Conservation (phyloP, 1,140 invertebrate genomes). For the Caerostris extrusa region DNA sequence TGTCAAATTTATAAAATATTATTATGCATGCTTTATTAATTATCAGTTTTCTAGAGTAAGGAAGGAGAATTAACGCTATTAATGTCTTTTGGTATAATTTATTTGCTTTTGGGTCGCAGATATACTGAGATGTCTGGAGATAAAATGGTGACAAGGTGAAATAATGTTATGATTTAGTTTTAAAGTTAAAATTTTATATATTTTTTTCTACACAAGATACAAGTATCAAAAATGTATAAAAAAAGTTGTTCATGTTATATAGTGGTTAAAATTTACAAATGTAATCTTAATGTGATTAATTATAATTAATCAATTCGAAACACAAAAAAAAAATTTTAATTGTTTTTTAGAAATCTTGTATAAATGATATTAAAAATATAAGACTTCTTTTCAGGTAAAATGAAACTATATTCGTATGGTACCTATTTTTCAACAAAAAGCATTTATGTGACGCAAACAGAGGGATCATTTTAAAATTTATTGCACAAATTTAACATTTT, state of each 20-base stretch:
- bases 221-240: too few relatives aligned
- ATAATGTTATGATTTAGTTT: background rate
- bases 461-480: too few relatives aligned
- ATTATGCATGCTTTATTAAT: conserved; percentile 10
- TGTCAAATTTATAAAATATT: background rate
- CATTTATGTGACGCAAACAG: too few relatives aligned
- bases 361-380: too few relatives aligned
- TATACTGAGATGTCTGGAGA: background rate
- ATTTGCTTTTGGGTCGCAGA: background rate
- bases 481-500: too few relatives aligned
- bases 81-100: background rate
- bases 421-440: too few relatives aligned
- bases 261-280: too few relatives aligned
- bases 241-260: too few relatives aligned
- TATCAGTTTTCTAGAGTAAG: background rate
- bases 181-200: background rate
- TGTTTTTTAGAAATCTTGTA: background rate
- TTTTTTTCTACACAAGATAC: too few relatives aligned
- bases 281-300: too few relatives aligned
- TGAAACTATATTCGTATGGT: too few relatives aligned
- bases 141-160: background rate
- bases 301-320: background rate
- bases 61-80: background rate
- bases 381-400: too few relatives aligned
- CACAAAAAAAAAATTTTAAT: background rate